Percentiles rank a stretch among this genome's conserved stretches.
Evolutionary conservation across 2,113 vertebrate genomes (phyloP).

Genomic region (Tichodroma muraria): DNA sequence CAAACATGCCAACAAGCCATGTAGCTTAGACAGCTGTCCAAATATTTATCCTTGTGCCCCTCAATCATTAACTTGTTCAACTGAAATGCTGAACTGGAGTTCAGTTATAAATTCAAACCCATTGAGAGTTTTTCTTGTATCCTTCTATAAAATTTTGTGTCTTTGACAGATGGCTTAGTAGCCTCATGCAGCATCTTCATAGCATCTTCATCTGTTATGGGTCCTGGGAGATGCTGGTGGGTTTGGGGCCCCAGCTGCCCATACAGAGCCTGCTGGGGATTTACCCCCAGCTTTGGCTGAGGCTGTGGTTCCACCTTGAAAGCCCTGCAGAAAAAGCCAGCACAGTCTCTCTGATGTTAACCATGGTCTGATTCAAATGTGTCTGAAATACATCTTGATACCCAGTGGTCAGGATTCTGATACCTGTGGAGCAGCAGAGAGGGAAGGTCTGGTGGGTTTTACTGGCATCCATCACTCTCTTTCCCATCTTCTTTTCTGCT

Average conservation of each 20-base stretch:
- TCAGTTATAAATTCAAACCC: not conserved
- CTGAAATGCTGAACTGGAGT: not conserved
- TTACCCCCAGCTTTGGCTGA: not conserved
- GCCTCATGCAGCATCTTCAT: not conserved
- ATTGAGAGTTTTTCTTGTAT: not conserved
- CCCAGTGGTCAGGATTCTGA: not conserved
- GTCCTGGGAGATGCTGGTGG: not conserved
- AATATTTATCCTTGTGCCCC: not conserved
- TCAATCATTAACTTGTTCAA: not conserved
- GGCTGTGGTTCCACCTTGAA: not conserved
- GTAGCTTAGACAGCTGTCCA: slow-evolving; percentile 14
- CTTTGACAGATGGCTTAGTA: not conserved
- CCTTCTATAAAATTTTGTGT: not conserved
- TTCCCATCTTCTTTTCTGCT: not conserved
- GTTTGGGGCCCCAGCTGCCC: not conserved
- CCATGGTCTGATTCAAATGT: not conserved
- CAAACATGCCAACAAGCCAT: not conserved
- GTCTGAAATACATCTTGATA: not conserved
- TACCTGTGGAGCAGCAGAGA: not conserved
- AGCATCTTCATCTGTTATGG: not conserved
- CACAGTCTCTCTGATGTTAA: too few relatives aligned
- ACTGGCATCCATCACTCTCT: not conserved
- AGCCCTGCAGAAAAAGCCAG: not conserved
- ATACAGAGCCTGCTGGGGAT: not conserved
- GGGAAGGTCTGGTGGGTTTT: not conserved